These are phyloP conservation scores for Sitta carolinensis DNA, from an alignment of 2,797 vertebrate genomes.

Conservation along the genomic window DNA sequence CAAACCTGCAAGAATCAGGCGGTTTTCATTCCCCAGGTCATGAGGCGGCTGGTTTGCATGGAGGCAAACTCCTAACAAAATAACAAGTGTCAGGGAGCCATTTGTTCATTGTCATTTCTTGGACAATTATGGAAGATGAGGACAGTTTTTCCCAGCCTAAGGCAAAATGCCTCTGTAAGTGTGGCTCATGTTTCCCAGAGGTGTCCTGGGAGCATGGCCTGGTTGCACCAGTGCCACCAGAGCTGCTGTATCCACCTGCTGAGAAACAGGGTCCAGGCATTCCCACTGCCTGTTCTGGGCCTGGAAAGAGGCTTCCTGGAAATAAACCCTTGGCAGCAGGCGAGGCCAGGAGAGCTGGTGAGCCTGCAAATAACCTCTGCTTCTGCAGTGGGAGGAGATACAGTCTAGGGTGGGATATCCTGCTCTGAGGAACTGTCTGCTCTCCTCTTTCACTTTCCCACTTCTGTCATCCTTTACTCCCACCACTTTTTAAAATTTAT, in stretches of 20 bases:
- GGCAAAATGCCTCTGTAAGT: neutral
- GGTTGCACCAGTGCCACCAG: neutral
- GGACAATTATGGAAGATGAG: neutral
- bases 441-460: neutral
- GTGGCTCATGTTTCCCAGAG: neutral
- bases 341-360: neutral
- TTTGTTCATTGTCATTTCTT: neutral
- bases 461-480: neutral
- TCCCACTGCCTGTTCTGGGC: neutral
- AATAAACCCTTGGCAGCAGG: neutral
- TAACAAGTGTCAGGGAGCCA: neutral
- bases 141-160: neutral
- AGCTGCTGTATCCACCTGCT: neutral
- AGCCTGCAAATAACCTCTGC: neutral
- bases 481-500: neutral
- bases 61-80: neutral
- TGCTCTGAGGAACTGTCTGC: neutral
- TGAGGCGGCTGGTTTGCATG: neutral
- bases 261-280: neutral
- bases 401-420: neutral
- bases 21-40: neutral
- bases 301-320: neutral
- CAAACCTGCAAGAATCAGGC: neutral
- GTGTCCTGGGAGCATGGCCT: fast-evolving
- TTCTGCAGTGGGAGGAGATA: neutral